Percentiles rank a stretch among this genome's conserved stretches.
Conservation (phyloP, 1,140 invertebrate species). For the Periplaneta americana region DNA sequence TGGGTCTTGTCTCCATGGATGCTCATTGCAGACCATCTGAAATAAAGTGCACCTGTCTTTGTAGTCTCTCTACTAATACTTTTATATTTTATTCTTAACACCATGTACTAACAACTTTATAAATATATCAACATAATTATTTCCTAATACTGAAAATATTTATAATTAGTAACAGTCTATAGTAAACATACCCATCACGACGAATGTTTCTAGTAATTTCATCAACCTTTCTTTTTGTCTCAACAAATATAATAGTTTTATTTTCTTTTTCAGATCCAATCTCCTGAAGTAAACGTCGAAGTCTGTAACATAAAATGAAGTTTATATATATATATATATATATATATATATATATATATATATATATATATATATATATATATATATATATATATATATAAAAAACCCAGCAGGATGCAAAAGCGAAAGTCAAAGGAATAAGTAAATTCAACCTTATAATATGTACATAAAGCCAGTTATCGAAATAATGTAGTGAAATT, state of each 20-base stretch:
- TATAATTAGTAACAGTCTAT: too few species aligned
- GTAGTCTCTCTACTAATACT: neutral
- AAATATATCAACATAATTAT: neutral
- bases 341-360: neutral
- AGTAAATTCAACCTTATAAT: too few species aligned
- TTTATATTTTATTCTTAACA: neutral
- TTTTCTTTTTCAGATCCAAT: constrained; percentile 88
- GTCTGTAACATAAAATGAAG: constrained; percentile 35
- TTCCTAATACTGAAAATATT: neutral
- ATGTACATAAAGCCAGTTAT: too few species aligned
- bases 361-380: too few species aligned
- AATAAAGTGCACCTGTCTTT: neutral
- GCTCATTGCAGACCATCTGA: constrained; percentile 60
- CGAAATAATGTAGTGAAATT: too few species aligned
- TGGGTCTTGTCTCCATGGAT: constrained; percentile 91
- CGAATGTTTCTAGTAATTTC: constrained; percentile 91
- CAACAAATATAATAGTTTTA: constrained; percentile 96
- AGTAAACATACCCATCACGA: constrained; percentile 60
- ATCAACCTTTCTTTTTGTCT: constrained; percentile 95
- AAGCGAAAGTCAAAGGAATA: too few species aligned
- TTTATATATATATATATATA: neutral
- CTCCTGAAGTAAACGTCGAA: constrained; percentile 80
- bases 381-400: too few species aligned
- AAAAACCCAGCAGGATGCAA: too few species aligned
- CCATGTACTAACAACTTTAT: neutral